Evolutionary conservation across 2,888 invertebrate genomes (phyloP).

Genomic region (Byasa hedistus): DNA sequence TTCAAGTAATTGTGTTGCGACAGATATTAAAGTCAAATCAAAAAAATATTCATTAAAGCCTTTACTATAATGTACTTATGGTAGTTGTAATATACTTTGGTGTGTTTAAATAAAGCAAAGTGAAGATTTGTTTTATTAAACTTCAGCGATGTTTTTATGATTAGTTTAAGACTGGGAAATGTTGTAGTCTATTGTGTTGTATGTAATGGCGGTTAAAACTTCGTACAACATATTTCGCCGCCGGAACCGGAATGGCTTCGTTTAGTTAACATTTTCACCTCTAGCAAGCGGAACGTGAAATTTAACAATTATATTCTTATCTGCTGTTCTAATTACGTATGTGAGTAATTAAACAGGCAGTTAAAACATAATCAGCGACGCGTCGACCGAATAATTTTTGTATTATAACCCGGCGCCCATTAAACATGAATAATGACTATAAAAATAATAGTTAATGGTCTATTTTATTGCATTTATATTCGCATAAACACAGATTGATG

Average conservation of each 20-base stretch:
- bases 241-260: conserved; percentile 17
- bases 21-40: too few species aligned
- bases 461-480: conserved; percentile 54
- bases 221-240: conserved; percentile 14
- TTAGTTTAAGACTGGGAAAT: too few species aligned
- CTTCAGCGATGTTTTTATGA: too few species aligned
- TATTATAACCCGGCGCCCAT: conserved; percentile 18
- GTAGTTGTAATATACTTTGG: too few species aligned
- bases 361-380: conserved; percentile 21
- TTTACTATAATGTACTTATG: too few species aligned
- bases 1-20: too few species aligned
- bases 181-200: background rate
- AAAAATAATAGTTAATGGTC: conserved; percentile 47
- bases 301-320: conserved; percentile 15
- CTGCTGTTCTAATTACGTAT: conserved; percentile 25
- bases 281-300: conserved; percentile 10
- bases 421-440: conserved; percentile 38
- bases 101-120: too few species aligned
- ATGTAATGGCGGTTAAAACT: conserved; percentile 13
- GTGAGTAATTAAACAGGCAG: conserved; percentile 22
- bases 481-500: background rate
- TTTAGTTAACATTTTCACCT: conserved; percentile 11
- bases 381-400: conserved; percentile 20
- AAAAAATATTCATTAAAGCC: too few species aligned
- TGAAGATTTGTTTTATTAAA: too few species aligned